phyloP scores from a whole-genome alignment of 2,888 invertebrate species.

The Agriopis leucophaearia region DNA sequence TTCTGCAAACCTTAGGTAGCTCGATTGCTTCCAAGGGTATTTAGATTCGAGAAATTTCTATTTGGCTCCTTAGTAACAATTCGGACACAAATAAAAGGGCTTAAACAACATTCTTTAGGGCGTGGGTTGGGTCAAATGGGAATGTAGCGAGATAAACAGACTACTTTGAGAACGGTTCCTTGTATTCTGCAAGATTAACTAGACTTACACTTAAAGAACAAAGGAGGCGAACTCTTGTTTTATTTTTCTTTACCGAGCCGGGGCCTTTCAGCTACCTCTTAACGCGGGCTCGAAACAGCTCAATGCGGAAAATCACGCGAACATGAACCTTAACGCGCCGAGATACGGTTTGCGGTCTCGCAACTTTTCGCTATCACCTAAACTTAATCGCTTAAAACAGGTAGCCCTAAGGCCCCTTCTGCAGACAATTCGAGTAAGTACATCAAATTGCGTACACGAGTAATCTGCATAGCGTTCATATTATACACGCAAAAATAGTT shows the following conservation, averaged over 20 bases:
- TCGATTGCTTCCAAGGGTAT: conserved; percentile 9
- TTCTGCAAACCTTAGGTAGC: neutral
- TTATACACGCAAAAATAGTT: too few species aligned
- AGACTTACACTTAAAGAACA: conserved; percentile 15
- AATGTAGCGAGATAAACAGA: conserved; percentile 17
- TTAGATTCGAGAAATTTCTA: conserved; percentile 20
- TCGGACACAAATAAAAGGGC: conserved; percentile 19
- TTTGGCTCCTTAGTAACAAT: conserved; percentile 25
- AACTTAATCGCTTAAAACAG: too few species aligned
- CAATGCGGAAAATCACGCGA: too few species aligned
- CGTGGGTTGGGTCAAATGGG: conserved; percentile 22
- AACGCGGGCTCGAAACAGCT: too few species aligned
- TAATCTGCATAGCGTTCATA: neutral
- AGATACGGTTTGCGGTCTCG: too few species aligned
- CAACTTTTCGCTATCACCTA: too few species aligned
- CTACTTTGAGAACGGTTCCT: conserved; percentile 26
- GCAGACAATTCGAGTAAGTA: conserved; percentile 1
- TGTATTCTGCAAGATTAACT: conserved; percentile 26
- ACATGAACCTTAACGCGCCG: too few species aligned
- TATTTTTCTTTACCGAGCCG: conserved; percentile 14
- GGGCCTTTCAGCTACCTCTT: too few species aligned
- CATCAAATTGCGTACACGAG: neutral
- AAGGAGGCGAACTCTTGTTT: conserved; percentile 8
- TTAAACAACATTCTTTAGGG: conserved; percentile 16
- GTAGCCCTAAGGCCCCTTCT: too few species aligned